A percentile compares a stretch with the other conserved stretches of the same genome.
Evolutionary conservation across 53 echinoderm and acorn worm genomes (phyloP).

Genomic region (Mesocentrotus franciscanus): DNA sequence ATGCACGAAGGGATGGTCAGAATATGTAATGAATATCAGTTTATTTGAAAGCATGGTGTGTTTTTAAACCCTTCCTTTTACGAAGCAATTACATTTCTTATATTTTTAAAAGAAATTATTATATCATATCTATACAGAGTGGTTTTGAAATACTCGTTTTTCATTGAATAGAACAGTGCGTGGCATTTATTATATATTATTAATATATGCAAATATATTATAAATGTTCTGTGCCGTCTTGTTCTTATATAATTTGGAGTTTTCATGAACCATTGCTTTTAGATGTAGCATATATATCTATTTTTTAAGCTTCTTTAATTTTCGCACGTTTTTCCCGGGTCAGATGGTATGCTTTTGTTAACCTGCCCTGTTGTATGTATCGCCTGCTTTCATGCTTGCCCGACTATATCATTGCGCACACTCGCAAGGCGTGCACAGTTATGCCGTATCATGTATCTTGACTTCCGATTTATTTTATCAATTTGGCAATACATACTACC

Average conservation of each 20-base stretch:
- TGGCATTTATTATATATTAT: background rate
- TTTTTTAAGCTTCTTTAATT: slow-evolving; percentile 23
- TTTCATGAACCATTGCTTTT: slow-evolving; percentile 10
- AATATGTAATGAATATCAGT: background rate
- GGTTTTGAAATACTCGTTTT: background rate
- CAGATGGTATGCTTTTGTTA: background rate
- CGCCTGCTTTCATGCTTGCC: slow-evolving; percentile 65
- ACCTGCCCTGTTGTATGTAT: slow-evolving; percentile 23
- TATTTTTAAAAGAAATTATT: background rate
- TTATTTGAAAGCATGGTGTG: background rate
- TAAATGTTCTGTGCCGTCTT: background rate
- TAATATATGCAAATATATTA: background rate
- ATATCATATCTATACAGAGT: background rate
- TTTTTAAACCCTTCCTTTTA: background rate
- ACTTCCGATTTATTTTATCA: slow-evolving; percentile 51
- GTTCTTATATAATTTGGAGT: background rate
- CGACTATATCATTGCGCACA: slow-evolving; percentile 67
- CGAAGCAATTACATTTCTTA: background rate
- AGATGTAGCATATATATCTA: background rate
- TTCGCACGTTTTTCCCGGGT: slow-evolving; percentile 30
- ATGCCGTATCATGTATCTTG: slow-evolving; percentile 57
- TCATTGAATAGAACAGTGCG: background rate
- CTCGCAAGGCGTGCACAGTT: slow-evolving; percentile 61
- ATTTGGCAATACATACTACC: slow-evolving; percentile 40
- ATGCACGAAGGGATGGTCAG: background rate